phyloP scores from a whole-genome alignment of 1,140 invertebrate genomes.

The Mycetomoellerius zeteki region DNA sequence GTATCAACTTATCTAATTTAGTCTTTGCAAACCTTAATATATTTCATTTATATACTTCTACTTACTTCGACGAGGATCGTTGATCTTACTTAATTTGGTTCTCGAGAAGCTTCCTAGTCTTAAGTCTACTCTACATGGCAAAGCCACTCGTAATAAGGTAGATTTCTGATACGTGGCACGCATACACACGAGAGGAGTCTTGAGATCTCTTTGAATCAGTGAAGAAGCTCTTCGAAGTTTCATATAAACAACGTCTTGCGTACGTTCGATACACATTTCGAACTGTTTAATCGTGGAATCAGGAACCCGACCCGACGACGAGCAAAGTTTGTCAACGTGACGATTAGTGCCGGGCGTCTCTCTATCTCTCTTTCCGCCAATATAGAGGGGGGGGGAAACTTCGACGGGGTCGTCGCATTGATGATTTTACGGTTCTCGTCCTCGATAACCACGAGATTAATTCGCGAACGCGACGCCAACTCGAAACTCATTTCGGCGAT shows the following conservation, averaged over 20 bases:
- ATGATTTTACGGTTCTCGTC: slow-evolving; percentile 72
- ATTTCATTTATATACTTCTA: slow-evolving; percentile 8
- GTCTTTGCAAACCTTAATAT: not conserved
- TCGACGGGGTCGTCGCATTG: slow-evolving; percentile 46
- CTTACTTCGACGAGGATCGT: not conserved
- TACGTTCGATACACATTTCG: slow-evolving; percentile 38
- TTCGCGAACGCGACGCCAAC: slow-evolving; percentile 63
- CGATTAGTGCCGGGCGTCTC: slow-evolving; percentile 64
- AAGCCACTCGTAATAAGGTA: slow-evolving; percentile 5
- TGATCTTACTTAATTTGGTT: slow-evolving; percentile 2
- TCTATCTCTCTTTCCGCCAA: slow-evolving; percentile 77
- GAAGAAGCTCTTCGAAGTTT: slow-evolving; percentile 15
- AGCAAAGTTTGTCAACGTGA: slow-evolving; percentile 70
- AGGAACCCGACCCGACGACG: slow-evolving; percentile 26
- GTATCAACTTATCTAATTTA: not conserved
- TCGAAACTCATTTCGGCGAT: slow-evolving; percentile 58
- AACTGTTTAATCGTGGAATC: slow-evolving; percentile 66
- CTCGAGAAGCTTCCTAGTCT: not conserved
- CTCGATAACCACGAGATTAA: slow-evolving; percentile 71
- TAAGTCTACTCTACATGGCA: not conserved
- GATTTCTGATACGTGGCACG: slow-evolving; percentile 15
- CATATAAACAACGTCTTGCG: slow-evolving; percentile 42
- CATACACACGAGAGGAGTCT: not conserved
- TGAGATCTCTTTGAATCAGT: slow-evolving; percentile 32
- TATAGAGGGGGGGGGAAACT: slow-evolving; percentile 58